A percentile compares a stretch with the other conserved stretches of the same genome.
These are phyloP conservation scores for Emydocephalus ijimae DNA, from an alignment of 2,113 vertebrate genomes.

Conservation along the genomic window DNA sequence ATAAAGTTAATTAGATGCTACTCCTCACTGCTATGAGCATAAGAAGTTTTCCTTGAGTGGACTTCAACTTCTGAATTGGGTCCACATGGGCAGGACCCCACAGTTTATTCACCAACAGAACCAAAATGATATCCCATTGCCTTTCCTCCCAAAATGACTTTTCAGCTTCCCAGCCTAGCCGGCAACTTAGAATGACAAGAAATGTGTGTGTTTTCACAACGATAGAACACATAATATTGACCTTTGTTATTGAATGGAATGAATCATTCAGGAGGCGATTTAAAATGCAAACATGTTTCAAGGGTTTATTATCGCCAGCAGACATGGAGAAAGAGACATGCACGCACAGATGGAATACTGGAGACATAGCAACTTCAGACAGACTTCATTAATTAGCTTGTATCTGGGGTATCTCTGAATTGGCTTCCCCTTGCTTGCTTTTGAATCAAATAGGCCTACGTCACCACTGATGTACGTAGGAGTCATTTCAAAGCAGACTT, in stretches of 20 bases:
- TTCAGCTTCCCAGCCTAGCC: neutral
- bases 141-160: neutral
- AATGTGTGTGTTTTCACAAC: constrained; percentile 59
- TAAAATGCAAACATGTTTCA: constrained; percentile 64
- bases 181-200: constrained; percentile 61
- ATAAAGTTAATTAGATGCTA: neutral
- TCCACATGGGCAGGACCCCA: neutral
- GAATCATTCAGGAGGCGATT: constrained; percentile 60
- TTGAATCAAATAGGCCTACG: neutral
- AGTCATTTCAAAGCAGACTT: neutral
- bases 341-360: constrained; percentile 21
- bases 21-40: neutral
- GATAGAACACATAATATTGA: constrained; percentile 61
- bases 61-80: neutral
- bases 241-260: constrained; percentile 65
- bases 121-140: neutral
- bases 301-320: constrained; percentile 64
- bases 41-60: neutral
- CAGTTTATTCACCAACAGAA: neutral
- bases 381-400: constrained; percentile 62
- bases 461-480: neutral
- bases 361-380: constrained; percentile 61
- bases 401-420: constrained; percentile 58
- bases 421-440: constrained; percentile 26
- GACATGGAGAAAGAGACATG: constrained; percentile 38